Evolutionary conservation across 1,140 invertebrate genomes (phyloP).

Genomic region (Drosophila ogumai): DNA sequence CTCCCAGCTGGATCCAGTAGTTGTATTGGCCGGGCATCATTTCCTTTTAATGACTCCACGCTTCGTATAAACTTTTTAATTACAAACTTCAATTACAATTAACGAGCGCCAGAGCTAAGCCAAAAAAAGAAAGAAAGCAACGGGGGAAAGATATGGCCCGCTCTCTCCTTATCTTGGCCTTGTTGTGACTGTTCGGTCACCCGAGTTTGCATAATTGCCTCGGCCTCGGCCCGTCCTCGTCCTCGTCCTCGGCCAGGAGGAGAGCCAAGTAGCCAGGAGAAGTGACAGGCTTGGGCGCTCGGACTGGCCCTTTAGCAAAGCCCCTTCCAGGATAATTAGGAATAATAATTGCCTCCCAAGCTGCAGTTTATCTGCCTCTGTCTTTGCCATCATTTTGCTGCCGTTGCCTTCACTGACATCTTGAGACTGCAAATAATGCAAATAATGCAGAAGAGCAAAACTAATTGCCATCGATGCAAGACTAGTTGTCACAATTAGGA

Average conservation of each 20-base stretch:
- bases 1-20: constrained; percentile 2
- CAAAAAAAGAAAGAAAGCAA: constrained; percentile 38
- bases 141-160: not conserved
- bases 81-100: constrained; percentile 83
- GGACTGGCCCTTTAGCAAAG: not conserved
- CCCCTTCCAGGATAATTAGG: constrained; percentile 54
- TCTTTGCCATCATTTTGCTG: constrained; percentile 15
- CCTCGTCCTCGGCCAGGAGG: constrained; percentile 26
- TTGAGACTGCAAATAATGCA: constrained; percentile 35
- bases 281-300: constrained; percentile 7
- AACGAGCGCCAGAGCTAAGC: constrained; percentile 56
- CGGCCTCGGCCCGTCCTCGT: not conserved
- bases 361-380: constrained; percentile 47
- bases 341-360: constrained; percentile 58
- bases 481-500: constrained; percentile 18
- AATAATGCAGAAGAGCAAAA: constrained; percentile 33
- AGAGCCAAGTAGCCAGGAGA: not conserved
- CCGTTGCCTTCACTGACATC: constrained; percentile 1
- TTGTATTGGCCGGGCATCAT: constrained; percentile 65
- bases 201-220: constrained; percentile 65
- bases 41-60: constrained; percentile 75
- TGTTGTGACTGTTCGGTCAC: constrained; percentile 21
- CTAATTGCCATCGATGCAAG: constrained; percentile 40
- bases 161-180: constrained; percentile 14
- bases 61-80: constrained; percentile 79